Base-by-base conservation (phyloP, 2,888 invertebrate species). In the Myopa testacea region DNA sequence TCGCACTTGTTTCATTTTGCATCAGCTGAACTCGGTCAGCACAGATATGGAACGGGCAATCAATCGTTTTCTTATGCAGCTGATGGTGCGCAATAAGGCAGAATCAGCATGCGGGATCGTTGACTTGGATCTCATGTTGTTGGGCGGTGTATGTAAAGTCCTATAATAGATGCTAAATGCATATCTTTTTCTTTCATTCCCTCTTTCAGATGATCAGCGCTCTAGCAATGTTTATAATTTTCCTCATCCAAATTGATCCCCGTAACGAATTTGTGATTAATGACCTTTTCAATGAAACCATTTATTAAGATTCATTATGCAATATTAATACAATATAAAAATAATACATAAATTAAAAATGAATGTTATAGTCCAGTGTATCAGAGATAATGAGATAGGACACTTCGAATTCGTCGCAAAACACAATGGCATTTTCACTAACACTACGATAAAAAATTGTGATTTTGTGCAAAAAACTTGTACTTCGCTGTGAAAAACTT, bases 181-280 rank as follows among this genome's bases (percentile, higher is more conserved):
- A 65, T 8, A 68, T n/a, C 38, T 16, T 19, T 14, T n/a, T 4
- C 7, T 16, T 3, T 40, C 38, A 6, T 73, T 14, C 50, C 52
- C 14, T 63, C 52, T 19, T 71, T 0, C 81, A 88, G 88, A 82
- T 88, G 55, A 78, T 83, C 73, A 84, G 84, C 50, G 85, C 84
- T 14, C 73, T 87, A 75, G 81, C 84, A 62, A 81, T 82, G 75
- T 87, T 86, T 80, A 84, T 88, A 19, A 86, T 86, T 80, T 88
- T 88, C 75, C 83, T 88, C 0, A 83, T 87, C 69, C 88, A 88
- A 84, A 84, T 87, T 62, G 87, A 88, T 75, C 80, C 88, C 78
- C 85, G 85, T 50, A 84, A 82, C 73, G 81, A 82, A 75, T 83
- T 84, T 7, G 75, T 82, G 73, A 82, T 80, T 50, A 75, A 38